Conservation (phyloP, 2,797 vertebrate genomes). For the Phrynocephalus vlangalii region DNA sequence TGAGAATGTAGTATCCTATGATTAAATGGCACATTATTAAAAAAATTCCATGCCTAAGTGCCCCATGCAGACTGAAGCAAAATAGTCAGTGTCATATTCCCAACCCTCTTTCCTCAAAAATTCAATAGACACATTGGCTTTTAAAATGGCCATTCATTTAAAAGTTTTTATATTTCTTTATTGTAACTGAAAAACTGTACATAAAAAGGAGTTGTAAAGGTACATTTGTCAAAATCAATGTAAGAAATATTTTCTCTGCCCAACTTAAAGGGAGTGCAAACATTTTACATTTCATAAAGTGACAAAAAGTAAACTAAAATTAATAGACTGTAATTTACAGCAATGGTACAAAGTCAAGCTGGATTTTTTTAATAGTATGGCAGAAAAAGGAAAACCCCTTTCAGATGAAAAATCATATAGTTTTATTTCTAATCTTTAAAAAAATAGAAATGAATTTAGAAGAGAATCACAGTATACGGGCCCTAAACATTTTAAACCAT, state of each 20-base stretch:
- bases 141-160: constrained; percentile 62
- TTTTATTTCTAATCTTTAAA: constrained; percentile 79
- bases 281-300: constrained; percentile 77
- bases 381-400: constrained; percentile 69
- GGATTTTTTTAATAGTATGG: constrained; percentile 51
- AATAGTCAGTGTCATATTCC: not conserved
- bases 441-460: constrained; percentile 80
- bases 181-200: constrained; percentile 78
- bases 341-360: constrained; percentile 63
- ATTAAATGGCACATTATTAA: not conserved
- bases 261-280: constrained; percentile 72
- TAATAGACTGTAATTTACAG: constrained; percentile 63
- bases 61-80: constrained; percentile 50
- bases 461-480: constrained; percentile 83
- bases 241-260: constrained; percentile 71
- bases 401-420: constrained; percentile 74
- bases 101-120: constrained; percentile 46
- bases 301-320: constrained; percentile 74
- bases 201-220: constrained; percentile 75
- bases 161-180: constrained; percentile 68
- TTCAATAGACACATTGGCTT: constrained; percentile 50
- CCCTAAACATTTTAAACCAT: constrained; percentile 78
- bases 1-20: not conserved
- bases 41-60: constrained; percentile 57
- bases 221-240: constrained; percentile 76